phyloP scores from a whole-genome alignment of 1,140 invertebrate genomes.

The Lysiphlebus fabarum region DNA sequence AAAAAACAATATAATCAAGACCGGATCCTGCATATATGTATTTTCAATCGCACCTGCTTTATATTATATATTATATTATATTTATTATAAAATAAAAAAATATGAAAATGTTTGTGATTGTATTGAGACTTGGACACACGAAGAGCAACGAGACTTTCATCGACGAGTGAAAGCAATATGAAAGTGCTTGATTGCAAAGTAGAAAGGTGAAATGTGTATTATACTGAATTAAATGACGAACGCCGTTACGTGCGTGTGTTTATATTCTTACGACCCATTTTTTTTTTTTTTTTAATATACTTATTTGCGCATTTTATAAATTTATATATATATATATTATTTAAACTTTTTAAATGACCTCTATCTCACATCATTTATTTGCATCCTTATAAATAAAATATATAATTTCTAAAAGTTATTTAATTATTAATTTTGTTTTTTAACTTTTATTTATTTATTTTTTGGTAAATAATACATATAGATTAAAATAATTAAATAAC shows the following conservation, averaged over 20 bases:
- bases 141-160: slow-evolving; percentile 54
- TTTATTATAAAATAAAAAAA: too few relatives aligned
- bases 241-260: slow-evolving; percentile 51
- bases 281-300: slow-evolving; percentile 26
- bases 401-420: too few relatives aligned
- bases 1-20: neutral
- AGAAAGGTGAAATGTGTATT: slow-evolving; percentile 56
- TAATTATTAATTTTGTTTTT: too few relatives aligned
- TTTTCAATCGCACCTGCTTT: slow-evolving; percentile 31
- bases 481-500: too few relatives aligned
- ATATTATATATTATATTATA: slow-evolving; percentile 36
- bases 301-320: too few relatives aligned
- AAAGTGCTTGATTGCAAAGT: slow-evolving; percentile 58
- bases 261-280: slow-evolving; percentile 44
- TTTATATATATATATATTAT: too few relatives aligned
- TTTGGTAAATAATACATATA: too few relatives aligned
- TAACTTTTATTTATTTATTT: too few relatives aligned
- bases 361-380: too few relatives aligned
- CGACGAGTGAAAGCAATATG: slow-evolving; percentile 58
- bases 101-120: slow-evolving; percentile 37
- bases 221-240: slow-evolving; percentile 49
- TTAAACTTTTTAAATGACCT: too few relatives aligned
- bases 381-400: too few relatives aligned
- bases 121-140: slow-evolving; percentile 1
- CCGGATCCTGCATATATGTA: slow-evolving; percentile 25